These are phyloP conservation scores for Vollenhovia emeryi DNA, from an alignment of 1,140 invertebrate species.

Conservation along the genomic window DNA sequence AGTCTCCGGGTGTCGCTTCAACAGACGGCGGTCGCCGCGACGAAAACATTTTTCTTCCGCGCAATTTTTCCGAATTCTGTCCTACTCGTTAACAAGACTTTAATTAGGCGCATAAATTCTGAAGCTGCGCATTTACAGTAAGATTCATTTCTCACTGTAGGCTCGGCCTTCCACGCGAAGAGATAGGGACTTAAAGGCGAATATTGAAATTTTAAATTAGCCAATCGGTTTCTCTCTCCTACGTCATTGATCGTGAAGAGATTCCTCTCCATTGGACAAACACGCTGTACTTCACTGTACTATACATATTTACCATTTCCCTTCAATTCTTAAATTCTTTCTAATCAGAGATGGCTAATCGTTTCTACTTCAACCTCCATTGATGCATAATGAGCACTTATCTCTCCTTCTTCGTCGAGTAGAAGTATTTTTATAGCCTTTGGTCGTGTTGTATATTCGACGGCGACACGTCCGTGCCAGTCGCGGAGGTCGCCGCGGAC, in stretches of 20 bases:
- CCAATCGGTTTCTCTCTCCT: conserved; percentile 38
- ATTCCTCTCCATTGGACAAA: conserved; percentile 18
- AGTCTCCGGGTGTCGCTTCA: not conserved
- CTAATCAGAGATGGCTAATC: conserved; percentile 41
- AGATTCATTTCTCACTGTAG: conserved; percentile 13
- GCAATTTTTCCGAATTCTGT: not conserved
- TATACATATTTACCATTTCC: conserved; percentile 36
- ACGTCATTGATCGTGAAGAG: conserved; percentile 20
- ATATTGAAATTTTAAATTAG: conserved; percentile 41
- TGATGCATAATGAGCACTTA: conserved; percentile 31
- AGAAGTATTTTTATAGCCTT: conserved; percentile 41
- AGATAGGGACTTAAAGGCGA: not conserved
- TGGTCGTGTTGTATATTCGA: not conserved
- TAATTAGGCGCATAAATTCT: conserved; percentile 40
- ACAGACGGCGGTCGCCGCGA: not conserved
- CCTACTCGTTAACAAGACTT: conserved; percentile 17
- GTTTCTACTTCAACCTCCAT: conserved; percentile 15
- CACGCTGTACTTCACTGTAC: not conserved
- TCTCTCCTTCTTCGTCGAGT: not conserved
- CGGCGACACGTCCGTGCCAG: conserved; percentile 15
- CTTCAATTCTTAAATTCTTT: conserved; percentile 34
- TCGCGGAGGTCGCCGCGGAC: conserved; percentile 18
- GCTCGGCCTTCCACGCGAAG: not conserved
- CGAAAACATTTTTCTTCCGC: conserved; percentile 7
- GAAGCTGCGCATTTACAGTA: not conserved